Evolutionary conservation across 2,888 invertebrate genomes (phyloP).

Genomic region (Escarpia spicata): DNA sequence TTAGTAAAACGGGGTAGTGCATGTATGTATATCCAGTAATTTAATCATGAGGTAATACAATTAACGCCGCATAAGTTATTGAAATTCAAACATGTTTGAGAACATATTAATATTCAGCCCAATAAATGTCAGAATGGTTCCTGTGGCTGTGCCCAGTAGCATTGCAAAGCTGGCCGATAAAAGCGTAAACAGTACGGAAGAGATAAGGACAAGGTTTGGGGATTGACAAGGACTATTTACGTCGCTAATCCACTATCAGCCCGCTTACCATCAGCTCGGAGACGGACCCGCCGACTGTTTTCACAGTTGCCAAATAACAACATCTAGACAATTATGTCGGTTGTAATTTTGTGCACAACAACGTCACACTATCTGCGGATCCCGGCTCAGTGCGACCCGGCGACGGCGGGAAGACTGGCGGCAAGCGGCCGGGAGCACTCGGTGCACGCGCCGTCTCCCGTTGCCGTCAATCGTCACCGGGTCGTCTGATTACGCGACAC

Average conservation of each 20-base stretch:
- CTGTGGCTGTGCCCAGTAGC: neutral
- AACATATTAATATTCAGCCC: neutral
- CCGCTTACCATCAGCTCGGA: neutral
- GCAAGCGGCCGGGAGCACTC: neutral
- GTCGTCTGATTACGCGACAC: neutral
- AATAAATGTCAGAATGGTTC: neutral
- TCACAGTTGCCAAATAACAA: slow-evolving; percentile 4
- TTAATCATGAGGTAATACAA: neutral
- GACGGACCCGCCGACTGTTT: neutral
- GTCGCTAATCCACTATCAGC: neutral
- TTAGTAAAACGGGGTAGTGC: no score
- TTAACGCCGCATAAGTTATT: neutral
- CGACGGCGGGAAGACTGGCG: neutral
- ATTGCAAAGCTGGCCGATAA: neutral
- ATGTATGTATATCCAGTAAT: no score
- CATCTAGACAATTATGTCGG: slow-evolving; percentile 10
- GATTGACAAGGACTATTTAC: neutral
- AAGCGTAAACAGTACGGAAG: neutral
- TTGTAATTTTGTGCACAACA: neutral
- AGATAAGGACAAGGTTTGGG: neutral
- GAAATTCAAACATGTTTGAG: neutral
- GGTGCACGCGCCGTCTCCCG: neutral
- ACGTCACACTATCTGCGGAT: neutral
- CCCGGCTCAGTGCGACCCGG: neutral
- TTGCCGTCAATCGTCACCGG: neutral